Base-by-base conservation (phyloP, 2,797 vertebrate genomes). In the Limosa lapponica region DNA sequence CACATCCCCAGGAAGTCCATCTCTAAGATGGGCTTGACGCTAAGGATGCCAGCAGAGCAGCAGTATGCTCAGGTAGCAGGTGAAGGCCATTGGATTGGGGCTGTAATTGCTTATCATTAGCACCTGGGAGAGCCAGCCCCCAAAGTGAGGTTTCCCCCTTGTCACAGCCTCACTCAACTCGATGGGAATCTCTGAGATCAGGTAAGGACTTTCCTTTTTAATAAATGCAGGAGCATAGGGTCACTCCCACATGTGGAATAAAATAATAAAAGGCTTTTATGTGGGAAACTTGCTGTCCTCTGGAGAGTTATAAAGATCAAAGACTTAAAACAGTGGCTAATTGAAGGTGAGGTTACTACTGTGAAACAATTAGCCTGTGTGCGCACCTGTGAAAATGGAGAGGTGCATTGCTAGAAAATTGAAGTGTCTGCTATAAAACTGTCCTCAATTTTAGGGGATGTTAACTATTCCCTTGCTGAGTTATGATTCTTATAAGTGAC, bases 221-320 rank as follows among this genome's bases (percentile, higher is more conserved):
- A 94, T 90, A 94, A 93, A 66, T 44, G 30, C 11, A 55, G 36
- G 55, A 89, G 22, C n/a, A 70, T 7, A 67, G 64, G 83, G 61
- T 95, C 71, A 89, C 71, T 95, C 81, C 83, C 82, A 92, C 54
- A 36, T 61, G 71, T 73, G 55, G 58, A 91, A 92, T 87, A 92
- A 77, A 90, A 89, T 87, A 86, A 87, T 92, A 69, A 81, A 87
- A 49, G 4, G 30, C 86, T 95, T 96, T 95, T 83, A 93, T 96
- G 95, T 95, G 95, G 94, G 86, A 95, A 96, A 87, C 39, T 58
- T 87, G 78, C 91, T 92, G 83, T 96, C 94, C 86, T 95, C 78
- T 93, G 49, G 57, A 94, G 74, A 89, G 67, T 64, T 95, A 49
- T 19, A 81, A 88, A 95, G 90, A 97, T 96, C 94, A 96, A 96